Conservation (phyloP, 2,113 vertebrate genomes). For the Trichomycterus rosablanca region DNA sequence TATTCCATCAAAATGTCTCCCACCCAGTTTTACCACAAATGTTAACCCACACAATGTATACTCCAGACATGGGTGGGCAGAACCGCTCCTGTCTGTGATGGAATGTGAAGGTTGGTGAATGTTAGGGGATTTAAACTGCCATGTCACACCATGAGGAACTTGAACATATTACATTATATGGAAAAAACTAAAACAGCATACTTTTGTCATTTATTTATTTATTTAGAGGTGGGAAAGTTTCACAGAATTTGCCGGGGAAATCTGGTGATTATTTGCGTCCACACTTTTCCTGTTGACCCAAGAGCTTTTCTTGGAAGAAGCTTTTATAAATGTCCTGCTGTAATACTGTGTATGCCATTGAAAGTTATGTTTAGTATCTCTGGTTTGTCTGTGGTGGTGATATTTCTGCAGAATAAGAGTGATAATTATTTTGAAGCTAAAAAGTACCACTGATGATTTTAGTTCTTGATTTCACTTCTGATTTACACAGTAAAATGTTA, state of each 20-base stretch:
- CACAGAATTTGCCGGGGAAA: slow-evolving; percentile 38
- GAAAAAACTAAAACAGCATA: slow-evolving; percentile 48
- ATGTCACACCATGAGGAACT: slow-evolving; percentile 47
- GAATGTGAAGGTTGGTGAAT: slow-evolving; percentile 10
- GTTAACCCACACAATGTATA: slow-evolving; percentile 23
- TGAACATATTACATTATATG: slow-evolving; percentile 56
- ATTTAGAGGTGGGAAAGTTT: slow-evolving; percentile 33
- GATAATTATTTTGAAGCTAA: too few species aligned
- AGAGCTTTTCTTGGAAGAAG: slow-evolving; percentile 30
- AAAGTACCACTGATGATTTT: too few species aligned
- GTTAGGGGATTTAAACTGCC: slow-evolving; percentile 39
- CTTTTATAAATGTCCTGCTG: too few species aligned
- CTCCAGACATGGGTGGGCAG: slow-evolving; percentile 31
- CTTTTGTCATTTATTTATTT: slow-evolving; percentile 50
- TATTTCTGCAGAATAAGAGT: too few species aligned
- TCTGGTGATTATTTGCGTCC: slow-evolving; percentile 26
- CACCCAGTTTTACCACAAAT: slow-evolving; percentile 20
- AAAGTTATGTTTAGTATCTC: too few species aligned
- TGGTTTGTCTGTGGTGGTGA: too few species aligned
- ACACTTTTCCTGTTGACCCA: too few species aligned
- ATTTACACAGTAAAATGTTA: too few species aligned
- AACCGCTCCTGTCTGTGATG: slow-evolving; percentile 24
- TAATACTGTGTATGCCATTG: too few species aligned
- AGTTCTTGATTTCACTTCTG: too few species aligned
- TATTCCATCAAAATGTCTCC: slow-evolving; percentile 5